Percentiles rank a stretch among this genome's conserved stretches.
These are phyloP conservation scores for Liasis olivaceus DNA, from an alignment of 2,797 vertebrate genomes.

Conservation along the genomic window DNA sequence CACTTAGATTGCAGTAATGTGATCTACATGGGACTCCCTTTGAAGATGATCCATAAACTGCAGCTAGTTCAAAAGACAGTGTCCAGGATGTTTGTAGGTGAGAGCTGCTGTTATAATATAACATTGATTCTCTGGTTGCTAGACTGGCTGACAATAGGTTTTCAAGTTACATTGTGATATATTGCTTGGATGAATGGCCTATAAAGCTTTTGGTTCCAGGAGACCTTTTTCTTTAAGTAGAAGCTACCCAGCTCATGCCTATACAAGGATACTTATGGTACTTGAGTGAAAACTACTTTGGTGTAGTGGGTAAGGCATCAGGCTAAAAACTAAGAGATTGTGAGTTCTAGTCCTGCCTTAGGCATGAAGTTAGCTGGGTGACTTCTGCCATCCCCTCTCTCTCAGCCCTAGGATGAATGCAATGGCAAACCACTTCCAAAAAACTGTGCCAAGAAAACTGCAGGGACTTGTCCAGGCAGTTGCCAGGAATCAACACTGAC, in stretches of 20 bases:
- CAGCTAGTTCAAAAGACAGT: not conserved
- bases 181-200: not conserved
- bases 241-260: not conserved
- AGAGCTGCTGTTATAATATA: not conserved
- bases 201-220: not conserved
- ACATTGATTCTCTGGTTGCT: not conserved
- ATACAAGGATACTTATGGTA: not conserved
- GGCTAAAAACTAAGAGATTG: not conserved
- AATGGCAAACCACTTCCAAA: not conserved
- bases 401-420: not conserved
- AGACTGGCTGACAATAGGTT: not conserved
- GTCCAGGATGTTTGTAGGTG: not conserved
- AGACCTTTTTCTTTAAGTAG: not conserved
- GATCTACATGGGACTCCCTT: not conserved
- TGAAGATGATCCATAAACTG: not conserved
- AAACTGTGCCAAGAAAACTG: not conserved
- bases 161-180: not conserved
- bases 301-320: not conserved
- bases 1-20: not conserved
- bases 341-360: not conserved
- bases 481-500: not conserved
- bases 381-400: not conserved
- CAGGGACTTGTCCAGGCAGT: not conserved
- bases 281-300: not conserved
- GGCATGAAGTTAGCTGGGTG: not conserved